phyloP scores from a whole-genome alignment of 2,888 invertebrate species.

The Hartigia nigra region DNA sequence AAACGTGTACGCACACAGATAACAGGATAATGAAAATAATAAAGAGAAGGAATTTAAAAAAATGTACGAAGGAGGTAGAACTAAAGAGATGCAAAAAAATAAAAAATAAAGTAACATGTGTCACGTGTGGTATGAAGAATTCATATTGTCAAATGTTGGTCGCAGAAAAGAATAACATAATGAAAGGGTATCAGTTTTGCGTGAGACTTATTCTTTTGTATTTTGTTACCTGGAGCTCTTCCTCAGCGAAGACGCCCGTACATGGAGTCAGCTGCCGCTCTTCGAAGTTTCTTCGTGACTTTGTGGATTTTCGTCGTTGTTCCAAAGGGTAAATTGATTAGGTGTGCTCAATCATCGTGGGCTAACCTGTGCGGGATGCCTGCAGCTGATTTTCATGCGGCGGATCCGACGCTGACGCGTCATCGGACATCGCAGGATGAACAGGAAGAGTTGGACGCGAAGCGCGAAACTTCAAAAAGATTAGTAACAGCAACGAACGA shows the following conservation, averaged over 20 bases:
- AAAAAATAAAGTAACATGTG: constrained; percentile 29
- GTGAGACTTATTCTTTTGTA: not conserved
- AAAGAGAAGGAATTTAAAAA: constrained; percentile 12
- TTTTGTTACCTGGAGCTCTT: not conserved
- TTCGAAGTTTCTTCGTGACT: not conserved
- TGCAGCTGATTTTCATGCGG: not conserved
- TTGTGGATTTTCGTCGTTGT: not conserved
- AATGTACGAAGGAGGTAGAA: constrained; percentile 15
- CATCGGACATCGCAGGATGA: not conserved
- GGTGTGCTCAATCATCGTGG: not conserved
- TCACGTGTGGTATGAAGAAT: constrained; percentile 10
- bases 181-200: not conserved
- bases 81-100: constrained; percentile 27
- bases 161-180: not conserved
- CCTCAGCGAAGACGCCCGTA: no score
- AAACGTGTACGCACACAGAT: constrained; percentile 20
- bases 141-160: not conserved
- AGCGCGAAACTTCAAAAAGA: not conserved
- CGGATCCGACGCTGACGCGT: not conserved
- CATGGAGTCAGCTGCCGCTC: not conserved
- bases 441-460: not conserved
- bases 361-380: not conserved
- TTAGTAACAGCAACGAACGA: not conserved
- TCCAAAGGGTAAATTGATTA: not conserved
- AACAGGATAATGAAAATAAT: not conserved